These are phyloP conservation scores for Lumbricus terrestris DNA, from an alignment of 2,888 invertebrate genomes.

Conservation along the genomic window DNA sequence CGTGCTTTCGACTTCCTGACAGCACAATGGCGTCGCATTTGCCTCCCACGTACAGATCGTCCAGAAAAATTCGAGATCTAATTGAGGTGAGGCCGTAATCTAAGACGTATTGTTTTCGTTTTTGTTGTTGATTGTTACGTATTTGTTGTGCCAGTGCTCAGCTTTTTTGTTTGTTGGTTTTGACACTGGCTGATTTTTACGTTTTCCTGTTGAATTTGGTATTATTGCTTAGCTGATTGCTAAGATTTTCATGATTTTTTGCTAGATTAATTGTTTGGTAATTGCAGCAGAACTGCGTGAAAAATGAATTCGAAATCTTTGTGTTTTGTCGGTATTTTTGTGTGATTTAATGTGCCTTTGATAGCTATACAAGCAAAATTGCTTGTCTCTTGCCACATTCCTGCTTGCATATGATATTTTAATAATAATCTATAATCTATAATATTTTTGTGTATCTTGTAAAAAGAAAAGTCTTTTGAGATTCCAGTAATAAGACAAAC, in stretches of 20 bases:
- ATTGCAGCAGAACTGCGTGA: too few relatives aligned
- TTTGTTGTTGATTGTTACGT: background rate
- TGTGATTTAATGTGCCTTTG: too few relatives aligned
- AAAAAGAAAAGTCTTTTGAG: too few relatives aligned
- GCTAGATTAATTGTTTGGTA: background rate
- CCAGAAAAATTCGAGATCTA: slow-evolving; percentile 65
- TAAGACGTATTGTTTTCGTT: background rate
- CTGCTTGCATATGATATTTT: too few relatives aligned
- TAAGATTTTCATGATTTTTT: background rate
- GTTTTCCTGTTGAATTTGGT: background rate
- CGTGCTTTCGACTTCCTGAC: slow-evolving; percentile 27
- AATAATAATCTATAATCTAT: too few relatives aligned
- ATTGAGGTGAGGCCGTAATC: slow-evolving; percentile 63
- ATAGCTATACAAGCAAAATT: too few relatives aligned
- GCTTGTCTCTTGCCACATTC: too few relatives aligned
- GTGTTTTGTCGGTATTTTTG: too few relatives aligned
- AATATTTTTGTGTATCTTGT: too few relatives aligned
- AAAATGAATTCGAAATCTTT: too few relatives aligned
- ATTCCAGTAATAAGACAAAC: too few relatives aligned
- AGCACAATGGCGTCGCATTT: slow-evolving; percentile 61
- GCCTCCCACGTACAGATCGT: slow-evolving; percentile 65
- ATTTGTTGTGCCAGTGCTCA: too few relatives aligned
- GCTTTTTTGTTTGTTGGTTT: background rate
- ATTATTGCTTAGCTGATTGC: background rate
- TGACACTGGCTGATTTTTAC: background rate